A percentile compares a stretch with the other conserved stretches of the same genome.
Evolutionary conservation across 1,140 invertebrate species (phyloP).

Genomic region (Caenorhabditis latens): DNA sequence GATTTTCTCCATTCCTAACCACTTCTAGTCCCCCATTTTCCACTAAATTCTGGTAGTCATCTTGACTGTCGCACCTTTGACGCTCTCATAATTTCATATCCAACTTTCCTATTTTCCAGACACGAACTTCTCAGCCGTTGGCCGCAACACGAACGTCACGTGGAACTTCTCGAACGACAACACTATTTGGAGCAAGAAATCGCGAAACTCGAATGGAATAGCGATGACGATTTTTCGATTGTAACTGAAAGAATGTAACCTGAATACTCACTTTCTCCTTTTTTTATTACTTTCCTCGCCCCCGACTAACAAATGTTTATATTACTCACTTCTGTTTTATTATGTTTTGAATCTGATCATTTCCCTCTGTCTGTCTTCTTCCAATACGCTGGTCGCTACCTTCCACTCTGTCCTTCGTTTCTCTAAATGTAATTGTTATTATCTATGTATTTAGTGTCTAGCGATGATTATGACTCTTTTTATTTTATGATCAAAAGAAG

Average conservation of each 20-base stretch:
- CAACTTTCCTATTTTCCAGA: background rate
- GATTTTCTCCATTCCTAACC: no score
- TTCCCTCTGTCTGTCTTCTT: background rate
- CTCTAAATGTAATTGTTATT: conserved; percentile 19
- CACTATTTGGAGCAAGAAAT: conserved; percentile 44
- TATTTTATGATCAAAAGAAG: conserved; percentile 34
- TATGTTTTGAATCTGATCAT: conserved; percentile 11
- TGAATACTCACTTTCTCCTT: background rate
- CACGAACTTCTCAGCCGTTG: background rate
- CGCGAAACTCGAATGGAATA: background rate
- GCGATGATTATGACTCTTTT: background rate
- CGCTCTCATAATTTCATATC: no score
- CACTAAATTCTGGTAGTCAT: no score
- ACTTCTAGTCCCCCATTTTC: no score
- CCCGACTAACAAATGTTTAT: background rate
- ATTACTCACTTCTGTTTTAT: conserved; percentile 2
- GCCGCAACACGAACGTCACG: conserved; percentile 8
- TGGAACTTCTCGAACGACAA: conserved; percentile 15
- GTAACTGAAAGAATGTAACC: conserved; percentile 5
- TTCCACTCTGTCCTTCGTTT: background rate
- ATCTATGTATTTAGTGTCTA: conserved; percentile 44
- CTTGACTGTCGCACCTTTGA: no score
- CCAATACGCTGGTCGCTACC: conserved; percentile 3
- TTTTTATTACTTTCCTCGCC: background rate
- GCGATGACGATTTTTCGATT: background rate